Evolutionary conservation across 1,140 invertebrate genomes (phyloP).

Genomic region (Cherax quadricarinatus): DNA sequence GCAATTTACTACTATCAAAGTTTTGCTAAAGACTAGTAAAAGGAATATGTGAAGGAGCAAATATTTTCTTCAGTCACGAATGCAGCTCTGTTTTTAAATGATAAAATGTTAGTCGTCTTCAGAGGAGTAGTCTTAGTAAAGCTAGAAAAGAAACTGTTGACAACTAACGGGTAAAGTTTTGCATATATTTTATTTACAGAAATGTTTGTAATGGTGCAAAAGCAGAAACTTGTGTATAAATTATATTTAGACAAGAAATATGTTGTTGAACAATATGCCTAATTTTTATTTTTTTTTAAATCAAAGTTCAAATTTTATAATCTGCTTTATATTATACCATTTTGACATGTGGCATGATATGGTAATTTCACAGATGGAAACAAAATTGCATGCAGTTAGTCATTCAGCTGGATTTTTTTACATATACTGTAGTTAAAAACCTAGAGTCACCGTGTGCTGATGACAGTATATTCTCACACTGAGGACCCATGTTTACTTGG

Average conservation of each 20-base stretch:
- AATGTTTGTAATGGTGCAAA: background rate
- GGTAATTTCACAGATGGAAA: background rate
- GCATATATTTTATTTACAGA: background rate
- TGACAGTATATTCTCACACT: no score
- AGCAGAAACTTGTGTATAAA: background rate
- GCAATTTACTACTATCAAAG: background rate
- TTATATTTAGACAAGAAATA: background rate
- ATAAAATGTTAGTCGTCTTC: background rate
- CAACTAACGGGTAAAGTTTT: background rate
- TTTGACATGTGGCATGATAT: background rate
- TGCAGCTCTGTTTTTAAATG: background rate
- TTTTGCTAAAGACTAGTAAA: background rate
- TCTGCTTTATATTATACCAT: background rate
- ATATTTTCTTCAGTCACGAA: background rate
- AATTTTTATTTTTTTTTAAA: background rate
- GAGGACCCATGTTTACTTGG: no score
- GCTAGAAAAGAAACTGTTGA: background rate
- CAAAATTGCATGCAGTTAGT: background rate
- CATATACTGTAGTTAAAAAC: background rate
- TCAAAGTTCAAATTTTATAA: background rate
- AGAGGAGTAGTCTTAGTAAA: background rate
- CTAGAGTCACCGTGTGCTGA: no score
- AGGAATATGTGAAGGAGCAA: background rate
- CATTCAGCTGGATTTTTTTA: background rate
- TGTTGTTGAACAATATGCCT: background rate